A percentile compares a stretch with the other conserved stretches of the same genome.
These are phyloP conservation scores for Acromyrmex heyeri DNA, from an alignment of 1,140 invertebrate genomes.

Conservation along the genomic window DNA sequence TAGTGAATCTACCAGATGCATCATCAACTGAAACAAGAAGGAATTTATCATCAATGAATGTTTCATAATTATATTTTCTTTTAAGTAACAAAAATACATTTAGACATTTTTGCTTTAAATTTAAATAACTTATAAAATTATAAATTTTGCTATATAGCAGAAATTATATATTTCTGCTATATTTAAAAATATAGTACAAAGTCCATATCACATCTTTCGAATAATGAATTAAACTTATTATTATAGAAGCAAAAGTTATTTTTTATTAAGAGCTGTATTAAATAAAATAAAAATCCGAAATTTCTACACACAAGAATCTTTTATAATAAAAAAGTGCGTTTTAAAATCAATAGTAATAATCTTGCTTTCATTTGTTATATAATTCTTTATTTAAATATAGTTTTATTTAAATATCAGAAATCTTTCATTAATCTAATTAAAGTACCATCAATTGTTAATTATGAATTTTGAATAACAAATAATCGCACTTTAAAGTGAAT, in stretches of 20 bases:
- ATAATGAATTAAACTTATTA: not conserved
- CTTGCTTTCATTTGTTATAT: not conserved
- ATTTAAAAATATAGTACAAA: not conserved
- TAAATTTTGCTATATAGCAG: not conserved
- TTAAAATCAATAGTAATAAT: not conserved
- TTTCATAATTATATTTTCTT: not conserved
- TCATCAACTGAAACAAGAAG: conserved; percentile 90
- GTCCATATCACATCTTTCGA: not conserved
- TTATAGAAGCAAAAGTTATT: not conserved
- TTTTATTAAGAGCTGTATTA: not conserved
- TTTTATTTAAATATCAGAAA: too few species aligned
- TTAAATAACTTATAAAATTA: not conserved
- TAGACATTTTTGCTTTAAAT: not conserved
- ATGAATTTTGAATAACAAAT: too few species aligned
- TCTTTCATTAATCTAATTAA: too few species aligned
- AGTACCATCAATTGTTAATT: too few species aligned
- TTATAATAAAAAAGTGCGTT: not conserved
- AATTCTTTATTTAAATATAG: not conserved
- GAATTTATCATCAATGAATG: not conserved
- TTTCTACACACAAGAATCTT: not conserved
- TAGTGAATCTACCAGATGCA: conserved; percentile 92
- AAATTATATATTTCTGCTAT: not conserved
- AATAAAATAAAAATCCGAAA: not conserved
- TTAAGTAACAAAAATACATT: not conserved
- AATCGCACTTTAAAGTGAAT: too few species aligned